Base-by-base conservation (phyloP, 1,140 invertebrate genomes). In the Megalopta genalis region DNA sequence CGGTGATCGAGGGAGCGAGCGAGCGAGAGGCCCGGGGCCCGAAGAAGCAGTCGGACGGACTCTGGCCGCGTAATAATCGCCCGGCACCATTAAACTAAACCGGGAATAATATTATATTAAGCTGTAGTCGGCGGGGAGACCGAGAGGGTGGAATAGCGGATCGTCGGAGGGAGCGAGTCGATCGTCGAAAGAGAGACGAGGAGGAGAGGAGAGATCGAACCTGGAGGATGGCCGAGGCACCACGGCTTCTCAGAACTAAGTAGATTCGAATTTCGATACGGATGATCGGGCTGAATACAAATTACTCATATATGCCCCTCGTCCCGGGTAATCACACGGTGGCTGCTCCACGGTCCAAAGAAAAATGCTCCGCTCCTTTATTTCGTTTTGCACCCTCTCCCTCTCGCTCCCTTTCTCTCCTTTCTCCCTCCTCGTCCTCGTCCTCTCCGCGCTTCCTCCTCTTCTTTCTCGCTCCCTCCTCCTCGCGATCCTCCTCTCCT, bases 241-340 rank as follows among this genome's bases (percentile, higher is more conserved):
- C 81, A 74, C 57, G 75, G 85, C 89, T 92, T 93, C 91, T 93
- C 91, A 93, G 92, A 93, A 93, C 92, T 93, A 93, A 93, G 92
- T 93, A 93, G 92, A 93, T 93, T 93, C 91, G 92, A 93, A 93
- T 93, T 93, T 93, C 92, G 92, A 93, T 93, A 93, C 92, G 92
- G 92, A 93, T 93, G 92, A 93, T 92, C 92, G 90, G 90, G 91
- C 92, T 93, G 92, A 93, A 93, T 93, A 93, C 92, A 93, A 93
- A 93, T 93, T 93, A 93, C 92, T 93, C 91, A 92, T 92, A 93
- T 92, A 91, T 92, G 86, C 89, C 90, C 86, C 88, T 89, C 87
- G 85, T 87, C 84, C 77, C 76, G 87, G 88, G 90, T 92, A 93
- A 92, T 92, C 92, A 93, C 91, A 93, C 92, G 91, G 91, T 93